A percentile compares a stretch with the other conserved stretches of the same genome.
phyloP scores from a whole-genome alignment of 2,797 vertebrate species.

The Botia almorhae region DNA sequence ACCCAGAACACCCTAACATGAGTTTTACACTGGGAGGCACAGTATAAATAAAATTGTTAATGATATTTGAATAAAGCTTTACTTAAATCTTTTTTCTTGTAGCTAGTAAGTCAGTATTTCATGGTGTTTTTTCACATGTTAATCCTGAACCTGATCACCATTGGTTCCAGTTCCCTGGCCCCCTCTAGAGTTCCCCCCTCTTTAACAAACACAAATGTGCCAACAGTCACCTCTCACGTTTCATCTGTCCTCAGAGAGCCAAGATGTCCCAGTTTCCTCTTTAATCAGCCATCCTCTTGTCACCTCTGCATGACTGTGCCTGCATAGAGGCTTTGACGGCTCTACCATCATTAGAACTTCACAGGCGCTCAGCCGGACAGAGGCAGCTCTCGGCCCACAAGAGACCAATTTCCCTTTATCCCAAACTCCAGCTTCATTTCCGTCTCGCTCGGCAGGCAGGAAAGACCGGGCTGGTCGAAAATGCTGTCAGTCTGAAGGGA shows the following conservation, averaged over 20 bases:
- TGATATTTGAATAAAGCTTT: neutral
- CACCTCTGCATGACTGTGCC: conserved; percentile 50
- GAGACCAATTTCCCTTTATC: conserved; percentile 76
- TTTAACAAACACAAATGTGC: conserved; percentile 25
- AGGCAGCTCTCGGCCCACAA: conserved; percentile 60
- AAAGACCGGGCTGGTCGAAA: conserved; percentile 37
- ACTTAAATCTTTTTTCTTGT: neutral
- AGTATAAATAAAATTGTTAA: no score
- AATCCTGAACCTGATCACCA: conserved; percentile 14
- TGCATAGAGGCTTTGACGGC: conserved; percentile 29
- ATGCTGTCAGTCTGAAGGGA: conserved; percentile 49
- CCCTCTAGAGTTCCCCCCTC: conserved; percentile 17
- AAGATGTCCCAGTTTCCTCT: conserved; percentile 60
- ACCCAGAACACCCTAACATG: neutral
- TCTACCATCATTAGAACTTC: conserved; percentile 57
- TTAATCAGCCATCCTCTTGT: conserved; percentile 62
- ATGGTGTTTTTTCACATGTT: neutral
- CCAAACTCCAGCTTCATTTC: conserved; percentile 58
- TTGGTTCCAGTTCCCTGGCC: conserved; percentile 3
- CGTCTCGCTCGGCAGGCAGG: conserved; percentile 67
- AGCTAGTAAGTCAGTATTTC: neutral
- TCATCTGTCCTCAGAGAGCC: conserved; percentile 51
- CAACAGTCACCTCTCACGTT: conserved; percentile 16
- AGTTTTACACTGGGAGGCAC: neutral
- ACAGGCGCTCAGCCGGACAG: conserved; percentile 47